Conservation (phyloP, 2,888 invertebrate species). For the Bruchidius siliquastri region DNA sequence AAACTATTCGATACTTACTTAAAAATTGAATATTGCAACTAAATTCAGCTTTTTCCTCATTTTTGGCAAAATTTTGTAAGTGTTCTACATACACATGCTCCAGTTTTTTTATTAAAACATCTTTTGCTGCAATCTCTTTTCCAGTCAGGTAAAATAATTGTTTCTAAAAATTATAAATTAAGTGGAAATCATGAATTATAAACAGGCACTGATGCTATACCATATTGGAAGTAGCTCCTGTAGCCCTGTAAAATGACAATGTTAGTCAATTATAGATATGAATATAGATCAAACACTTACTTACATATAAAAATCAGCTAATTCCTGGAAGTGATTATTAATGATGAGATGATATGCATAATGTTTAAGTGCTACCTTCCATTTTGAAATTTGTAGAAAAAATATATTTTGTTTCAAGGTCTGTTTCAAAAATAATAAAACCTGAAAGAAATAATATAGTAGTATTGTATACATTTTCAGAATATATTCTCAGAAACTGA, state of each 20-base stretch:
- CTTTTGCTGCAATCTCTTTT: slow-evolving; percentile 28
- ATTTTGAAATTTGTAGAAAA: slow-evolving; percentile 62
- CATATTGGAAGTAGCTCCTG: slow-evolving; percentile 35
- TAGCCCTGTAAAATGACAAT: slow-evolving; percentile 34
- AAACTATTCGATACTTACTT: slow-evolving; percentile 33
- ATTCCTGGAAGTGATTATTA: slow-evolving; percentile 62
- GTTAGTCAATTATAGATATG: slow-evolving; percentile 4
- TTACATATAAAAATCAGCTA: slow-evolving; percentile 71
- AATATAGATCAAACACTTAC: slow-evolving; percentile 32
- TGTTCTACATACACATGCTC: slow-evolving; percentile 32
- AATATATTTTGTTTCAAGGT: slow-evolving; percentile 70
- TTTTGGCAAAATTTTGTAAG: slow-evolving; percentile 28
- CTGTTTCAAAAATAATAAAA: slow-evolving; percentile 69
- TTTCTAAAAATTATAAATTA: slow-evolving; percentile 22
- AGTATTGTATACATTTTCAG: no score
- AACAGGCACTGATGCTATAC: slow-evolving; percentile 25
- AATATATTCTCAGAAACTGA: no score
- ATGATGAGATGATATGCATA: slow-evolving; percentile 70
- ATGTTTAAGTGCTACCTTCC: slow-evolving; percentile 67
- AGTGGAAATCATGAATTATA: background rate
- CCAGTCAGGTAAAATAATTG: slow-evolving; percentile 36
- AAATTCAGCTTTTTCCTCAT: slow-evolving; percentile 30
- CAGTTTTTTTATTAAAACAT: slow-evolving; percentile 27
- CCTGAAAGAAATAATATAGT: slow-evolving; percentile 49
- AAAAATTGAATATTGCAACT: slow-evolving; percentile 32